Conservation (phyloP, 2,888 invertebrate genomes). For the Acleris cristana region DNA sequence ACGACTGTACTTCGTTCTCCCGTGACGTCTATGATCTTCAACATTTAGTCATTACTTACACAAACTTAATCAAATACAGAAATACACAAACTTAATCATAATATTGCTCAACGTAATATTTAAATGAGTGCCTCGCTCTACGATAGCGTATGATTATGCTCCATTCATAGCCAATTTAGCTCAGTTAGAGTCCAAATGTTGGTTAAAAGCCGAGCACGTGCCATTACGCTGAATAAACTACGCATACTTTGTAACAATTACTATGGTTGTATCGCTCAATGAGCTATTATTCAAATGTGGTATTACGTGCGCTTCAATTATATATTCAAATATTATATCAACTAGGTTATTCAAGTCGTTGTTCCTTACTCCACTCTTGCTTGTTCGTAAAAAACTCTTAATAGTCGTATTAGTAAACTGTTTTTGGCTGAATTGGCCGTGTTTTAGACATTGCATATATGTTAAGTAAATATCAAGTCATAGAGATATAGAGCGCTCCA, state of each 20-base stretch:
- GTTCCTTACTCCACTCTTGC: too few species aligned
- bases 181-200: slow-evolving; percentile 20
- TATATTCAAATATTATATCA: too few species aligned
- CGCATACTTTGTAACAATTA: slow-evolving; percentile 1
- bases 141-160: slow-evolving; percentile 21
- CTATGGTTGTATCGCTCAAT: background rate
- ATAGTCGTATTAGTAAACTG: too few species aligned
- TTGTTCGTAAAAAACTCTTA: too few species aligned
- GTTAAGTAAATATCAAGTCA: too few species aligned
- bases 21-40: too few species aligned
- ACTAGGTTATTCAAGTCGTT: too few species aligned
- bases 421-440: too few species aligned
- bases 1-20: too few species aligned
- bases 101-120: slow-evolving; percentile 13
- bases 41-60: too few species aligned
- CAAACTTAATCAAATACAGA: background rate
- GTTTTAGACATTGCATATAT: too few species aligned
- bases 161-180: slow-evolving; percentile 27
- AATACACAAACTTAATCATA: background rate
- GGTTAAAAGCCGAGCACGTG: slow-evolving; percentile 23
- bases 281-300: background rate
- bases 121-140: slow-evolving; percentile 1
- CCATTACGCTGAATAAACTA: slow-evolving; percentile 22
- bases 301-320: background rate
- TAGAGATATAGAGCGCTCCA: too few species aligned